Percentiles rank a stretch among this genome's conserved stretches.
Conservation (phyloP, 2,797 vertebrate genomes). For the Dicrostonyx torquatus region DNA sequence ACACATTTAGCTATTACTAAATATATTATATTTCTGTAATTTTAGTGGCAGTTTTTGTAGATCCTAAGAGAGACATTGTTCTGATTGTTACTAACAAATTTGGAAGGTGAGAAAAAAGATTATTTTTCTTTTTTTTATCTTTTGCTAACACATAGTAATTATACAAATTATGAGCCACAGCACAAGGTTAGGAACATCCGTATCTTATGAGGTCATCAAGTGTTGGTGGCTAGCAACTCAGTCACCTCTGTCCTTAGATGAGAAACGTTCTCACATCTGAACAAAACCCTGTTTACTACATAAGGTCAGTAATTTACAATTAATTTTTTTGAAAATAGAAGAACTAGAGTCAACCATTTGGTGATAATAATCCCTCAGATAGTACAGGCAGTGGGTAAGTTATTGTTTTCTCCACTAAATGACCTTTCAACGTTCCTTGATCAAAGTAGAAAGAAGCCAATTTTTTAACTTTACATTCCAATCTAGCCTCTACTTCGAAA, state of each 20-base stretch:
- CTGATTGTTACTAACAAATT: not conserved
- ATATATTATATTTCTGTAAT: not conserved
- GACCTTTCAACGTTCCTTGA: not conserved
- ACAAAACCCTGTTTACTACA: not conserved
- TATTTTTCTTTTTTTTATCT: not conserved
- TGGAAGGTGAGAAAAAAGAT: not conserved
- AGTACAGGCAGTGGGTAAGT: not conserved
- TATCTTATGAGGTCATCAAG: not conserved
- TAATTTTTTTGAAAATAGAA: not conserved
- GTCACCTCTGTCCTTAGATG: not conserved
- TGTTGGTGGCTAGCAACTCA: not conserved
- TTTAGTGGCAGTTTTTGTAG: not conserved
- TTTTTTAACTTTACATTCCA: not conserved
- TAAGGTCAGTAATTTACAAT: not conserved
- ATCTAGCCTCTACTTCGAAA: not conserved
- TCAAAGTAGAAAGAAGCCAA: not conserved
- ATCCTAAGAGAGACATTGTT: not conserved
- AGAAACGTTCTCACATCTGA: not conserved
- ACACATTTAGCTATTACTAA: not conserved
- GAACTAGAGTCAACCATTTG: not conserved
- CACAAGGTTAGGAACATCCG: not conserved
- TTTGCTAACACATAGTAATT: not conserved
- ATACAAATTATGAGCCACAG: not conserved
- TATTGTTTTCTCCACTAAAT: not conserved
- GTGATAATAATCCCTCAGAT: not conserved